Base-by-base conservation (phyloP, 2,888 invertebrate species). In the Netelia melanura region DNA sequence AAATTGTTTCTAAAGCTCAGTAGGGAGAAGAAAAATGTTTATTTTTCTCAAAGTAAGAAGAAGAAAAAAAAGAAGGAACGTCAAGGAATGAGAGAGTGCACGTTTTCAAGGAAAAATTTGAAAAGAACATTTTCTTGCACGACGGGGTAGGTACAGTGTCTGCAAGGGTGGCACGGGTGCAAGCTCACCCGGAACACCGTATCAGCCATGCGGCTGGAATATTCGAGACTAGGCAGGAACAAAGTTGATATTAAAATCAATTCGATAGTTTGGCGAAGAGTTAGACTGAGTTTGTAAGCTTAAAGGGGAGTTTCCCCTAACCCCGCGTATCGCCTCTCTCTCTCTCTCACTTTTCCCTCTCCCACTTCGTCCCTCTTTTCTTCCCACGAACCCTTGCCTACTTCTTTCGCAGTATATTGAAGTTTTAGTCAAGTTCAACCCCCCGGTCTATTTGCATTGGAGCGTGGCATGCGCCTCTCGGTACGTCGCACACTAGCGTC, bases 201-300 rank as follows among this genome's bases (percentile, higher is more conserved):
- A 64, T 61, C 74, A 78, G 75, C 81, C 72, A 86, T 56, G 78
- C 83, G 85, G 75, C 74, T 64, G 68, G 64, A 86, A 83, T 81
- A 78, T 85, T 81, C 75, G 84, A 90, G 90, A 88, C 89, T n/a
- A n/a, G 72, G 81, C 62, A 86, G 87, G 90, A 92, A 91, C 89
- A 92, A 91, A 92, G 92, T 92, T 92, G 92, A 92, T 93, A 93
- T 93, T 93, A 93, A 92, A 93, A 93, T 93, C 92, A 93, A 93
- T 92, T 91, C 91, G 90, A 92, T 91, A 91, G 92, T 90, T 91
- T 89, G 88, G 85, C 87, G 86, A 88, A 86, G 89, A 91, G 90
- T 92, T 91, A 87, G 86, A 87, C 88, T 87, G 91, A 93, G 92
- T 92, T 92, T 91, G 90, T 90, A 90, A 90, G 90, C 91, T 91